These are phyloP conservation scores for Coenonympha arcania DNA, from an alignment of 2,888 invertebrate species.

Conservation along the genomic window DNA sequence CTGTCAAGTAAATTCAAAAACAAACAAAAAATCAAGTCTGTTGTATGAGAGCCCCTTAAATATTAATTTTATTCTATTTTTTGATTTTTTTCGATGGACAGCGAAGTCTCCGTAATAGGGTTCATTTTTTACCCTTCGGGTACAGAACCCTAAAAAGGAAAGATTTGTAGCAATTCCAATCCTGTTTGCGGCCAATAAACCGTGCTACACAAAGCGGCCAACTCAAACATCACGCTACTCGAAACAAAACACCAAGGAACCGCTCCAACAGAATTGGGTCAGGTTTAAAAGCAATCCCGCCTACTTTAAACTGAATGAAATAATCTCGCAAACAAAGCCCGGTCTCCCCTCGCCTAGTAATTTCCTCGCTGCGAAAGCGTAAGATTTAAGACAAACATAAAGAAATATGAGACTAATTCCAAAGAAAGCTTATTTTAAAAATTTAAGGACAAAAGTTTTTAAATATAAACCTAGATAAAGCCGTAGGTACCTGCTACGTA, in stretches of 20 bases:
- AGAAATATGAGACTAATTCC: not conserved
- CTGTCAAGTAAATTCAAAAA: too few relatives aligned
- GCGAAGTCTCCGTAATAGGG: too few relatives aligned
- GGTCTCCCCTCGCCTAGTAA: conserved; percentile 3
- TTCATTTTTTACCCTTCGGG: too few relatives aligned
- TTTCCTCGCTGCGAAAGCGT: conserved; percentile 4
- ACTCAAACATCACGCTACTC: not conserved
- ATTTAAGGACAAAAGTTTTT: not conserved
- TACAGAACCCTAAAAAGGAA: too few relatives aligned
- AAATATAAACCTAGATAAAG: too few relatives aligned
- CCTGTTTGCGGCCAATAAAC: too few relatives aligned
- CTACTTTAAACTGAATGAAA: conserved; percentile 20
- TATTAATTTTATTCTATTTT: too few relatives aligned
- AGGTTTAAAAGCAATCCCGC: conserved; percentile 21
- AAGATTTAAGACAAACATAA: not conserved
- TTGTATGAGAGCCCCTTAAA: too few relatives aligned
- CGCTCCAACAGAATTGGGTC: conserved; percentile 13
- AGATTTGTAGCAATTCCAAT: too few relatives aligned
- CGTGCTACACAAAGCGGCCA: not conserved
- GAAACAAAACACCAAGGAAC: conserved; percentile 1
- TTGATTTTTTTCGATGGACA: too few relatives aligned
- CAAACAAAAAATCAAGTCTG: too few relatives aligned
- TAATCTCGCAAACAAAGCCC: conserved; percentile 20
- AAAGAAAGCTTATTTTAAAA: not conserved
- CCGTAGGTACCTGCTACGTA: too few relatives aligned